phyloP scores from a whole-genome alignment of 1,140 invertebrate species.

The Bombus pyrosoma region DNA sequence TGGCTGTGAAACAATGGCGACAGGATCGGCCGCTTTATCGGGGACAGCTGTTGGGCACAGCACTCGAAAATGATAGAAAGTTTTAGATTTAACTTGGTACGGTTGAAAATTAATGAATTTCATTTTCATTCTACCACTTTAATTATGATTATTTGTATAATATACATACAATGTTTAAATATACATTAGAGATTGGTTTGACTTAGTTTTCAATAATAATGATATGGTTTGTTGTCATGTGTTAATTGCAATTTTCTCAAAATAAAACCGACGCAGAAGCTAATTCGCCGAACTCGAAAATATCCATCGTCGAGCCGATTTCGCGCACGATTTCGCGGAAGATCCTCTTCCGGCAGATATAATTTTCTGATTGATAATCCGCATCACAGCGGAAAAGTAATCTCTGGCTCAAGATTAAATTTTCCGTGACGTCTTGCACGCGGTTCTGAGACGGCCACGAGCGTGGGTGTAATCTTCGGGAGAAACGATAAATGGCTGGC shows the following conservation, averaged over 20 bases:
- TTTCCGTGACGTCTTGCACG: neutral
- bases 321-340: neutral
- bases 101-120: neutral
- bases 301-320: neutral
- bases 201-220: too few relatives aligned
- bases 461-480: conserved; percentile 30
- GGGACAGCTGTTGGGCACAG: neutral
- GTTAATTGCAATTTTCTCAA: too few relatives aligned
- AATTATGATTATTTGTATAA: too few relatives aligned
- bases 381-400: conserved; percentile 1
- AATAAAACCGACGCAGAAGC: neutral
- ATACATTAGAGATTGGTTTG: too few relatives aligned
- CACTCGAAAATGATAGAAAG: too few relatives aligned
- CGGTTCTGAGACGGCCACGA: neutral
- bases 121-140: too few relatives aligned
- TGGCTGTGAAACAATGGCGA: neutral
- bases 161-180: too few relatives aligned
- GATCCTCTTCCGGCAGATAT: neutral
- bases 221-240: too few relatives aligned
- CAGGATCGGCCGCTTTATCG: neutral
- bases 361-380: conserved; percentile 40
- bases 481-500: conserved; percentile 37
- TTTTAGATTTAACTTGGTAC: neutral
- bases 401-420: conserved; percentile 27
- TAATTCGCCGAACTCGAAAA: neutral